Base-by-base conservation (phyloP, 2,797 vertebrate species). In the Euphonia xanthogaster region DNA sequence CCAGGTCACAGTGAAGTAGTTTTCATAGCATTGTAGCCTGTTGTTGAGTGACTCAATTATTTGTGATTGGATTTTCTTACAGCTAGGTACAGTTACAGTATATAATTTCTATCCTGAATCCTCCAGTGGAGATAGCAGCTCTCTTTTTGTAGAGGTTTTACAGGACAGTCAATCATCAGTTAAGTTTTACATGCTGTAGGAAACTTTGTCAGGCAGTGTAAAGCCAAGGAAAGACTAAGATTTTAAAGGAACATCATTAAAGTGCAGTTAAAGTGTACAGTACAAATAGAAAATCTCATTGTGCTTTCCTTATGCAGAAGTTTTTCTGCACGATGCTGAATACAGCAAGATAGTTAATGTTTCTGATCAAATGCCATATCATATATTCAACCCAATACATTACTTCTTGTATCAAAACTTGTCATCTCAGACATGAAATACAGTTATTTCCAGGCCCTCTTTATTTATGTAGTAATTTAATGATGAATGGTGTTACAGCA, bases 251-350 rank as follows among this genome's bases (percentile, higher is more conserved):
- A 17, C 40, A 45, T 70, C 54, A 2, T 67, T 76, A 47, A 76
- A 1, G 8, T 73, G 54, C 83, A 86, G n/a, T 37, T 86, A 35
- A 85, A 62, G 25, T 72, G 87, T 94, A 88, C 66, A 89, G 88
- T 80, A 80, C 91, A 89, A 93, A 94, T 92, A 93, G 94, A 88
- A 93, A 95, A 92, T 88, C 67, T 89, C 28, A 53, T 90, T 70
- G 16, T 18, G 22, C 42, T 70, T 96, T 65, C 20, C 47, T 58
- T 42, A 40, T 63, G 84, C 47, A 74, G 84, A 50, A 80, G 23
- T 77, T 79, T 72, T 96, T 93, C 71, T 94, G 89, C 62, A 7
- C 55, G 23, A 3, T 44, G 54, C n/a, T 74, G 35, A 74, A 61
- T 93, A 40, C 47, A 75, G 55, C 66, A 66, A 54, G 31, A 58